phyloP scores from a whole-genome alignment of 2,113 vertebrate species.

The Cyrtonyx montezumae region DNA sequence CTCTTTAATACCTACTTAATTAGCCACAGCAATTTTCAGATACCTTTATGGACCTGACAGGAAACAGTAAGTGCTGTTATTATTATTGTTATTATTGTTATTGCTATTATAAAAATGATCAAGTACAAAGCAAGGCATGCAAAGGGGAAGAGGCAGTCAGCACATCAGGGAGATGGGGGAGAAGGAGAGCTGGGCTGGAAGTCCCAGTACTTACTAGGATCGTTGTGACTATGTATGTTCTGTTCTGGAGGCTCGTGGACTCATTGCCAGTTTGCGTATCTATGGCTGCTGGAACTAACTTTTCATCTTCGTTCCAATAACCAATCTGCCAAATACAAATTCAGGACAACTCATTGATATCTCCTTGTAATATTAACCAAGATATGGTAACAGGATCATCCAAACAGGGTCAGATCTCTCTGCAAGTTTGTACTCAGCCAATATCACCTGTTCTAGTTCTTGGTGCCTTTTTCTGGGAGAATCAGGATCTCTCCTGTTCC shows the following conservation, averaged over 20 bases:
- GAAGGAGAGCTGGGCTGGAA: neutral
- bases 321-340: constrained; percentile 85
- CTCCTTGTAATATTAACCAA: neutral
- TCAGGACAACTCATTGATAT: neutral
- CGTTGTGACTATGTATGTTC: constrained; percentile 97
- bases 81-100: constrained; percentile 27
- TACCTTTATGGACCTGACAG: neutral
- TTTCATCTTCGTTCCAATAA: constrained; percentile 98
- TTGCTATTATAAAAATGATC: constrained; percentile 21
- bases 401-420: neutral
- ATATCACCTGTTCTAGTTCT: neutral
- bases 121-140: neutral
- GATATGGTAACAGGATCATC: neutral
- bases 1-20: constrained; percentile 45
- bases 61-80: constrained; percentile 21
- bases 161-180: neutral
- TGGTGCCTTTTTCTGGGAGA: fast-evolving
- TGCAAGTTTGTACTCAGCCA: neutral
- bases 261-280: constrained; percentile 88
- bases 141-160: neutral
- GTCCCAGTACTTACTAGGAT: constrained; percentile 87
- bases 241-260: constrained; percentile 90
- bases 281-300: constrained; percentile 88
- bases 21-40: constrained; percentile 24
- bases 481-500: neutral